Evolutionary conservation across 1,140 invertebrate species (phyloP).

Genomic region (Musca vetustissima): DNA sequence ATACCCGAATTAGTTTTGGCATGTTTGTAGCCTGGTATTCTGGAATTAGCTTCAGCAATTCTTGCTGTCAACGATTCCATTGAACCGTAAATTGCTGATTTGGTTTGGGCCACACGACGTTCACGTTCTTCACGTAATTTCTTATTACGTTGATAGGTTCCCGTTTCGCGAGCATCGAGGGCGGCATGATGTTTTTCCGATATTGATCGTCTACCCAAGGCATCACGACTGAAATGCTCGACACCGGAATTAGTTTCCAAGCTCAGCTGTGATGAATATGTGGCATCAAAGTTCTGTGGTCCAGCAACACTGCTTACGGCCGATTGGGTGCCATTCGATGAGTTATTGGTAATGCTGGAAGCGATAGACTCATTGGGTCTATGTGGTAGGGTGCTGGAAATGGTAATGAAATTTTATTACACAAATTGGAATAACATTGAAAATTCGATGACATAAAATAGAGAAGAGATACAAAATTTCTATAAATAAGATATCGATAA

Average conservation of each 20-base stretch:
- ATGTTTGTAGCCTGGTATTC: constrained; percentile 46
- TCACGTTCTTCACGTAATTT: constrained; percentile 69
- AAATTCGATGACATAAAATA: no score
- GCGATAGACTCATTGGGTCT: constrained; percentile 47
- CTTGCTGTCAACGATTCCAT: constrained; percentile 59
- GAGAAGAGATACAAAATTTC: no score
- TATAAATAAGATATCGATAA: no score
- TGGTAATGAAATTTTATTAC: background rate
- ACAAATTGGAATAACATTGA: no score
- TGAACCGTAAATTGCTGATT: constrained; percentile 55
- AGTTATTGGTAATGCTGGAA: constrained; percentile 24
- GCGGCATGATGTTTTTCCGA: constrained; percentile 95
- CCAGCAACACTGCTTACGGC: constrained; percentile 28
- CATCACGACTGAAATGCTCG: constrained; percentile 81
- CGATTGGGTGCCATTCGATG: constrained; percentile 41
- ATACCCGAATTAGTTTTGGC: constrained; percentile 49
- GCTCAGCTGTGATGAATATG: constrained; percentile 77
- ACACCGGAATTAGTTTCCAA: constrained; percentile 67
- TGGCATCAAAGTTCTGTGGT: constrained; percentile 60
- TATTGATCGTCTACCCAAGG: constrained; percentile 93
- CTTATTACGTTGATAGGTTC: constrained; percentile 93
- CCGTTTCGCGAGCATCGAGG: constrained; percentile 89
- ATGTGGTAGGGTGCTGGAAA: constrained; percentile 43
- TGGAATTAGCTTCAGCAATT: constrained; percentile 50
- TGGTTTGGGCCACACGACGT: constrained; percentile 48